These are phyloP conservation scores for Mergus octosetaceus DNA, from an alignment of 2,797 vertebrate genomes.

Conservation along the genomic window DNA sequence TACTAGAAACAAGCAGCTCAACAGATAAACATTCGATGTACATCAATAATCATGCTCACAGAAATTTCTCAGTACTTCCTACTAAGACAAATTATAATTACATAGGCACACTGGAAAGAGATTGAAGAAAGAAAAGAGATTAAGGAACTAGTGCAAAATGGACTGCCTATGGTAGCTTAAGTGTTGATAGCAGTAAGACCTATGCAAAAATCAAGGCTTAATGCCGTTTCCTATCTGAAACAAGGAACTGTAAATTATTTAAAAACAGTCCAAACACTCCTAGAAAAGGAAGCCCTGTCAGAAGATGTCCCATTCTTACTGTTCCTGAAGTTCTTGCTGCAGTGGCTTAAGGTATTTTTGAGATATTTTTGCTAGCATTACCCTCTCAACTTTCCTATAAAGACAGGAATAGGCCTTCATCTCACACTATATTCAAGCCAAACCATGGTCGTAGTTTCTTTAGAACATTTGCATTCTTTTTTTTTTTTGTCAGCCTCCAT, in stretches of 20 bases:
- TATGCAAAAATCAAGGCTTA: neutral
- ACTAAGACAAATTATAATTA: neutral
- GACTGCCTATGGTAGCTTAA: neutral
- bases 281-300: neutral
- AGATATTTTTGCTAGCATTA: neutral
- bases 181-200: neutral
- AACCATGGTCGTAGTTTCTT: neutral
- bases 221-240: neutral
- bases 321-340: neutral
- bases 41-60: neutral
- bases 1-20: neutral
- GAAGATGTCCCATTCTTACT: neutral
- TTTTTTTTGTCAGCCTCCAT: neutral
- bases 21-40: neutral
- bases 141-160: neutral
- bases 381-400: neutral
- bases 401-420: neutral
- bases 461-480: neutral
- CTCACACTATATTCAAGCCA: neutral
- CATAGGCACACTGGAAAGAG: neutral
- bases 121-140: no score
- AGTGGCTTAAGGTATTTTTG: neutral
- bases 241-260: neutral
- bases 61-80: neutral
- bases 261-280: neutral